phyloP scores from a whole-genome alignment of 2,113 vertebrate species.

The Capreolus pygargus region DNA sequence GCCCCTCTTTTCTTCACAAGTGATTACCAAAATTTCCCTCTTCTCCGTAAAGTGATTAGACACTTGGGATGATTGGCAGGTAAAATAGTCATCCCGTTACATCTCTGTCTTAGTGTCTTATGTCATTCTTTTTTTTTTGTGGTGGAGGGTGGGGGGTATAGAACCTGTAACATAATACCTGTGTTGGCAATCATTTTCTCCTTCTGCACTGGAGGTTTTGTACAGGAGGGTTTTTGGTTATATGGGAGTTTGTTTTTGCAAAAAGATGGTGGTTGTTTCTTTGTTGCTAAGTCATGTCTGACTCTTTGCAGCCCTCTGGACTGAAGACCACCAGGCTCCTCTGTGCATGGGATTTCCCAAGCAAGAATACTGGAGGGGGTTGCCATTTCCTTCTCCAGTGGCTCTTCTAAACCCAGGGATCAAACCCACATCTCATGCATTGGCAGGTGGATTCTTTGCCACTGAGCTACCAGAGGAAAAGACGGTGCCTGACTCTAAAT shows the following conservation, averaged over 20 bases:
- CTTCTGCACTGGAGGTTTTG: not conserved
- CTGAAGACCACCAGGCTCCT: not conserved
- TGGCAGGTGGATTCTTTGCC: not conserved
- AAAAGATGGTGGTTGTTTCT: not conserved
- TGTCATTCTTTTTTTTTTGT: not conserved
- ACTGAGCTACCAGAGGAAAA: not conserved
- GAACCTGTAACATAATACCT: too few species aligned
- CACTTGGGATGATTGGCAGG: not conserved
- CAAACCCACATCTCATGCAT: not conserved
- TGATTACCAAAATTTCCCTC: not conserved
- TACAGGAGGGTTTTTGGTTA: not conserved
- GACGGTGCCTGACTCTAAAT: not conserved
- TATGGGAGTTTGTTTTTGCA: not conserved
- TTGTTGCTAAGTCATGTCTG: not conserved
- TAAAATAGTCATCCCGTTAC: not conserved
- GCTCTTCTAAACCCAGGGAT: not conserved
- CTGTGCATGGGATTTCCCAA: not conserved
- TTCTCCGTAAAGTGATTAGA: not conserved
- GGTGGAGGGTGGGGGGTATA: rapidly evolving
- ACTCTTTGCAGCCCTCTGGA: not conserved
- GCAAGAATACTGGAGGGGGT: not conserved
- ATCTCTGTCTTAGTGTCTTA: not conserved
- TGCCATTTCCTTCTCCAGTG: not conserved
- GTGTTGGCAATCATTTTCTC: not conserved
- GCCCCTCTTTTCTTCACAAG: not conserved